Base-by-base conservation (phyloP, 2,888 invertebrate species). In the Agrochola lota region DNA sequence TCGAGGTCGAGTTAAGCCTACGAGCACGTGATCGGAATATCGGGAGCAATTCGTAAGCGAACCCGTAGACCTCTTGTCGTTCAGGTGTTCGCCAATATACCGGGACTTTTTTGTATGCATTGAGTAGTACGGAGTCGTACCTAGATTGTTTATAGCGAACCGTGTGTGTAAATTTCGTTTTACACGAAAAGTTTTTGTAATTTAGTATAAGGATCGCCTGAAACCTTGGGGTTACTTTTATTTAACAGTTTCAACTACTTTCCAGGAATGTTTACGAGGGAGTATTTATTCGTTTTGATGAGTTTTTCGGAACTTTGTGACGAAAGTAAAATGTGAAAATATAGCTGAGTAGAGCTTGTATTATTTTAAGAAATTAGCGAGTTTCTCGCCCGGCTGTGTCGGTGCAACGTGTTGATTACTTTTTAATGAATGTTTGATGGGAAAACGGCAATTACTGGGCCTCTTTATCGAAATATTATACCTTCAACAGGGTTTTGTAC, bases 351-450 rank as follows among this genome's bases (percentile, higher is more conserved):
- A 55, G 66, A 30, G 80, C 77, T 72, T 67, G 85, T 83, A 81
- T 86, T 89, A 78, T 85, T 84, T 70, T 78, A 84, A 84, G 83
- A 87, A 88, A 89, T 89, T 87, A 87, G 79, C 63, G 70, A 81
- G 73, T 69, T 76, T 79, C 79, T 72, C 70, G 80, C 71, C 70
- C 77, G 60, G 49, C 81, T 52, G 71, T 79, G 81, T 71, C 74
- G 78, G 74, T 80, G 78, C 79, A 78, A 81, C 84, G 87, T 90
- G 91, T 91, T 93, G 92, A 93, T 93, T 90, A 90, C 91, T 90
- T 92, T 92, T 91, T 92, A 93, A 93, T 91, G 92, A 93, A 91
- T 86, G 87, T 91, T 90, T 92, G 91, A 93, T 92, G 91, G 87
- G 85, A 90, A 89, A 87, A 88, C 84, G 87, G 87, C 86, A 87